phyloP scores from a whole-genome alignment of 2,888 invertebrate genomes.

The Cremastobaeus sp. region DNA sequence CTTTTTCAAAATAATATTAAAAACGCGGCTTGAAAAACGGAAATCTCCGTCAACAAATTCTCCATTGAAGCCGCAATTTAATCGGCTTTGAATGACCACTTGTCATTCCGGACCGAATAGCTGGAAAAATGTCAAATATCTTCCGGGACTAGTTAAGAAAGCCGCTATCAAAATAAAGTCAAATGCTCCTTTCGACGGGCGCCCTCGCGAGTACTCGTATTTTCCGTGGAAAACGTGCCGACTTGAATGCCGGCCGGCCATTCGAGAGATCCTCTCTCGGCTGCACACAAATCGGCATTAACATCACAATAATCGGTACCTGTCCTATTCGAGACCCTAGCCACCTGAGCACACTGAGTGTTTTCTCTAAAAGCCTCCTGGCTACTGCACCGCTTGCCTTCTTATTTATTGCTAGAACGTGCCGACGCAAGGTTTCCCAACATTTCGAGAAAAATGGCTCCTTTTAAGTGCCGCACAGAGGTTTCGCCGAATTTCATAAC shows the following conservation, averaged over 20 bases:
- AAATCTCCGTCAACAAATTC: constrained; percentile 7
- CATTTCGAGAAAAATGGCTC: constrained; percentile 40
- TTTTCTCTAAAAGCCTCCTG: constrained; percentile 47
- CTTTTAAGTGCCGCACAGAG: constrained; percentile 49
- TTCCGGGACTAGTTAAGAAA: constrained; percentile 41
- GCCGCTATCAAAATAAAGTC: constrained; percentile 54
- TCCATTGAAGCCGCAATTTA: constrained; percentile 34
- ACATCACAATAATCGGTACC: constrained; percentile 75
- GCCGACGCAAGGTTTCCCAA: constrained; percentile 63
- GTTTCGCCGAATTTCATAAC: constrained; percentile 35
- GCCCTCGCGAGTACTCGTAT: constrained; percentile 23
- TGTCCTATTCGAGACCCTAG: constrained; percentile 65
- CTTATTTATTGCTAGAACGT: constrained; percentile 67
- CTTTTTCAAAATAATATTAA: not conserved
- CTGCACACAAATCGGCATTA: constrained; percentile 69
- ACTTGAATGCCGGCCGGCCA: constrained; percentile 71
- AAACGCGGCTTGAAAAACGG: not conserved
- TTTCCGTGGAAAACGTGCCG: constrained; percentile 71
- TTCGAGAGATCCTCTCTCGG: constrained; percentile 69
- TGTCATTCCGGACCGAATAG: constrained; percentile 33
- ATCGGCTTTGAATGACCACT: constrained; percentile 53
- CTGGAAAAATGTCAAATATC: constrained; percentile 49
- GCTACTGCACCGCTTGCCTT: constrained; percentile 53
- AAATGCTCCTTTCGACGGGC: constrained; percentile 44
- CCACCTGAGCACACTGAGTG: constrained; percentile 57